A percentile compares a stretch with the other conserved stretches of the same genome.
Conservation (phyloP, 2,797 vertebrate species). For the Erethizon dorsatum region DNA sequence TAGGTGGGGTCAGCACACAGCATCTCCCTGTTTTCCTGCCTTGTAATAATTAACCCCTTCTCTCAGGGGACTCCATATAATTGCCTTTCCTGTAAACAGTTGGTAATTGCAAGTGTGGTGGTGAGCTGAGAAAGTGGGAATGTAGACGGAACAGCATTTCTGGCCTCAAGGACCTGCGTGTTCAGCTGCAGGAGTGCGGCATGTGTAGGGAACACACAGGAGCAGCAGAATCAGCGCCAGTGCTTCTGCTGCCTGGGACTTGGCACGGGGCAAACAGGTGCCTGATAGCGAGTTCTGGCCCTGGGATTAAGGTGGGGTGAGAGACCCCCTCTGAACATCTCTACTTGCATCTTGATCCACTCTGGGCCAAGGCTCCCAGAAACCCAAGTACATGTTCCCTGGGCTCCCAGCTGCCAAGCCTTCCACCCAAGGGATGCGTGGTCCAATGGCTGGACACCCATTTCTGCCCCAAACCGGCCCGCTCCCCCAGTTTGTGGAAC, state of each 20-base stretch:
- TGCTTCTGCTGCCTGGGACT: background rate
- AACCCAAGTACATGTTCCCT: background rate
- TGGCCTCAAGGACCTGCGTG: too few relatives aligned
- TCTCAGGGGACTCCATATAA: slow-evolving; percentile 60
- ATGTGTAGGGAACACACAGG: fast-evolving
- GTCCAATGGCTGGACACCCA: background rate
- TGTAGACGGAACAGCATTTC: background rate
- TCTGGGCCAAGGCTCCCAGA: background rate
- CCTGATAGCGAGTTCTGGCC: background rate
- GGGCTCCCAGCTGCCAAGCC: background rate
- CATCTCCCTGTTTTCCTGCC: slow-evolving; percentile 25
- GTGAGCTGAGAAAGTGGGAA: slow-evolving; percentile 57
- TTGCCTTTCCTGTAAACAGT: slow-evolving; percentile 62
- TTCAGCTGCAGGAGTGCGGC: background rate
- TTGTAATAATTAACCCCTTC: slow-evolving; percentile 79
- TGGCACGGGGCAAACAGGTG: background rate
- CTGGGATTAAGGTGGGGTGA: background rate
- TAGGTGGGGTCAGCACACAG: background rate
- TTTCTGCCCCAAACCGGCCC: background rate
- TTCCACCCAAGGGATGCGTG: background rate
- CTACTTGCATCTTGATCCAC: background rate
- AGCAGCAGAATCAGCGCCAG: background rate
- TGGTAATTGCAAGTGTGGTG: background rate
- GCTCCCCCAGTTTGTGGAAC: background rate
- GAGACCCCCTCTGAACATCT: background rate